Base-by-base conservation (phyloP, 2,888 invertebrate species). In the Erebia epiphron region DNA sequence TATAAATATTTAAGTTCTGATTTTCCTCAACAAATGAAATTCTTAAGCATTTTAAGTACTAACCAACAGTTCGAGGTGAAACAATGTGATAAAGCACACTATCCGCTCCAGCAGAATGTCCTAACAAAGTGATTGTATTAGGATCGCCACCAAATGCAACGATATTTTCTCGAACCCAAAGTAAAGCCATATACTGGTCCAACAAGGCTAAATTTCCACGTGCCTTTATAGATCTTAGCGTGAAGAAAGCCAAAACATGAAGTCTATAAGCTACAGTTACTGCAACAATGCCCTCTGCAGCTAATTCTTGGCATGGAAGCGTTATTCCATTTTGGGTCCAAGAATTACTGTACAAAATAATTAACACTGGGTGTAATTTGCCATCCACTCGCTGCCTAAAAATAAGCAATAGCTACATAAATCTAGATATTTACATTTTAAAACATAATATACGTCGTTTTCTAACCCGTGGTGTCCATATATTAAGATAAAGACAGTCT, bases 401-500 rank as follows among this genome's bases (percentile, higher is more conserved):
- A 86, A 75, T 64, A 67, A 72, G 61, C 14, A 66, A 43, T 56
- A 43, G 64, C 41, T 54, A 64, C 16, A 18, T n/a, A 16, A 35
- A 64, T 1, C 41, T 7, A 21, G 14, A 62, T 49, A 46, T 73
- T 72, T 1, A 49, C 50, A 66, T 16, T 65, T 14, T 49, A 13
- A 63, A 65, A 65, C 18, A 57, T 54, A 26, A 49, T 50, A 52
- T 58, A 69, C 1, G 62, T 49, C 16, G 11, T 65, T 35, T 35
- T 56, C 52, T 63, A 71, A 96, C 96, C 94, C 96, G 95, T 61
- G 98, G 97, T 2, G 96, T 95, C 98, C 98, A 98, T 75, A 98
- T 95, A 83, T 98, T 98, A 65, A 98, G 89, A 83, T 96, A 97
- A n/a, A 98, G 94, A 81, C 98, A 98, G 87, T 98, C 97, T 91